Evolutionary conservation across 2,888 invertebrate genomes (phyloP), one percentile per base, ranked within the genome.

Genomic region (Dorcus parallelipipedus): DNA sequence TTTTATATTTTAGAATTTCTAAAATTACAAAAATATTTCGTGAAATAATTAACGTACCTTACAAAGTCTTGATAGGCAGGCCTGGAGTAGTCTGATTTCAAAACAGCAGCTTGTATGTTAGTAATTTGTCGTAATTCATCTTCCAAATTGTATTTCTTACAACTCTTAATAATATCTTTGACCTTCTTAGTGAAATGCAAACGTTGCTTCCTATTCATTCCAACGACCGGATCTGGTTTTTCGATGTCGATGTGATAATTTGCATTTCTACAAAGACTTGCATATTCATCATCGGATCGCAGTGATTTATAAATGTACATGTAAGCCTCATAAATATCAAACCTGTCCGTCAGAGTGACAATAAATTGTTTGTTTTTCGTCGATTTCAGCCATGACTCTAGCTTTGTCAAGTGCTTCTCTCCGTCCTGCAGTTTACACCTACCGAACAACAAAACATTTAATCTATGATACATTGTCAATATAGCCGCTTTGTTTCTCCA

Each of bases 401-500:
- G 47, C 20, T 48, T 52, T 14, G 20, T 10, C 40, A 59, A 38
- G 43, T 59, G 59, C 14, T 48, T 38, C 8, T 41, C 20, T 9
- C 58, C 58, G 8, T 59, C 48, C 3, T 39, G 49, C 26, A 54
- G 33, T n/a, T 41, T 52, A 14, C 54, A 38, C 42, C 54, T 55
- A 10, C 59, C 59, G 38, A 55, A 59, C 10, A 59, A 49, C 10
- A 59, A 49, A 52, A 59, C 47, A 17, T 59, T 51, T 14, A 59
- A 40, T 6, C 17, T 43, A 0, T 48, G 10, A 33, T 59, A 51
- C 5, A 49, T n/a, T 8, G 40, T 40, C n/a, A 23, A 42, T n/a
- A 50, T 52, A n/a, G 38, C 47, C n/a, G 42, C 4, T 14, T 39
- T 20, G 6, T 5, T 14, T 10, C 14, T 49, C 14, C 47, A 20